phyloP scores from a whole-genome alignment of 2,113 vertebrate genomes.

The Felis catus region DNA sequence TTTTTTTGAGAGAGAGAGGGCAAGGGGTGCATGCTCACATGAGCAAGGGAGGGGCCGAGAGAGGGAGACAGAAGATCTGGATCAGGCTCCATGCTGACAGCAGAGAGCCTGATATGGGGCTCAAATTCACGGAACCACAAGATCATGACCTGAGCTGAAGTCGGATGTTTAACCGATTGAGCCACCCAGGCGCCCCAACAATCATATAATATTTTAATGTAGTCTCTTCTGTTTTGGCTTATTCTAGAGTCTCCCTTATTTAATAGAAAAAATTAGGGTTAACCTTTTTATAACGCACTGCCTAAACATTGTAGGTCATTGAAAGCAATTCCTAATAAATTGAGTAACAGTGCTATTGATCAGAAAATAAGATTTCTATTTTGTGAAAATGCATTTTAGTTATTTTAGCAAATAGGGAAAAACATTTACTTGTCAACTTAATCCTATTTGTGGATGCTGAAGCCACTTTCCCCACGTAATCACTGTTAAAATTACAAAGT shows the following conservation, averaged over 20 bases:
- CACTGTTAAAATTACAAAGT: background rate
- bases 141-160: no score
- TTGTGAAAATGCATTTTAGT: background rate
- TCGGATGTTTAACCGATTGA: no score
- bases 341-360: background rate
- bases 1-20: no score
- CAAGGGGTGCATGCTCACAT: no score
- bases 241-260: slow-evolving; percentile 15
- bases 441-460: background rate
- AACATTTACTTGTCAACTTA: background rate
- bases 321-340: background rate
- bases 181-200: no score
- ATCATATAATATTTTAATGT: background rate
- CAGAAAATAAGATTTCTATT: background rate
- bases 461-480: background rate
- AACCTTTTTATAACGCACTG: background rate
- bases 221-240: background rate
- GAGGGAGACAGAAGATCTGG: no score
- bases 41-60: no score
- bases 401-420: background rate
- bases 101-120: no score
- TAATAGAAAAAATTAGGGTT: background rate
- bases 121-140: no score
- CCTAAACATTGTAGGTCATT: background rate
- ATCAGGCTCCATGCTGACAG: no score